Evolutionary conservation across 2,797 vertebrate species (phyloP), one percentile per base, ranked within the genome.

Genomic region (Denticeps clupeoides): DNA sequence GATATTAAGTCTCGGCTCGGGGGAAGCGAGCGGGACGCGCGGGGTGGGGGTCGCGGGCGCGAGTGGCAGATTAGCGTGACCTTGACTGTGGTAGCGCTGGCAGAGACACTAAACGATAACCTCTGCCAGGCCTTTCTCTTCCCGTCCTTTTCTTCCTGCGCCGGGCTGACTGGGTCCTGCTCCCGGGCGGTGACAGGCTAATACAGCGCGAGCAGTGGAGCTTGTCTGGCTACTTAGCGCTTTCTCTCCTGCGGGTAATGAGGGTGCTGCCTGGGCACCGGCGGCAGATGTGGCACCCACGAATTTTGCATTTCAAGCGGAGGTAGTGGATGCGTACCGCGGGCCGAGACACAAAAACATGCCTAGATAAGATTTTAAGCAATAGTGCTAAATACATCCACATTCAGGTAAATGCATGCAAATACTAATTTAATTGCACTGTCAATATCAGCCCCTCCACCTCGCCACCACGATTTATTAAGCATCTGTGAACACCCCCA

Each of bases 51-150:
- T 27, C n/a, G 35, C 41, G 35, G 28, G 38, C 41, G 35, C 49
- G 47, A 27, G 24, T 41, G 47, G 79, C 82, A 92, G 89, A 94
- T 93, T 88, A 93, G 84, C 75, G 82, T 89, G 89, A 88, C 89
- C 89, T 93, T 91, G 88, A 87, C 88, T 83, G 82, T 76, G 82
- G 76, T 70, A 75, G 79, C 84, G 75, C 67, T 78, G 83, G 77
- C 16, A 78, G 73, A 84, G 81, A 81, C 82, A 53, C 73, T 89
- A 87, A 87, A 82, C 89, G 88, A 88, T 87, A 80, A 82, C 80
- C 78, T 77, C 71, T 37, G 35, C 35, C 16, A 19, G 35, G 18
- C 35, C 18, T 38, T 35, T 21, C 35, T 11, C 27, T 76, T 60
- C 74, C 52, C 68, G 11, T 27, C 28, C 31, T 10, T 38, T 35